Percentiles rank a stretch among this genome's conserved stretches.
Evolutionary conservation across 1,140 invertebrate species (phyloP).

Genomic region (Euura saliciscinereae): DNA sequence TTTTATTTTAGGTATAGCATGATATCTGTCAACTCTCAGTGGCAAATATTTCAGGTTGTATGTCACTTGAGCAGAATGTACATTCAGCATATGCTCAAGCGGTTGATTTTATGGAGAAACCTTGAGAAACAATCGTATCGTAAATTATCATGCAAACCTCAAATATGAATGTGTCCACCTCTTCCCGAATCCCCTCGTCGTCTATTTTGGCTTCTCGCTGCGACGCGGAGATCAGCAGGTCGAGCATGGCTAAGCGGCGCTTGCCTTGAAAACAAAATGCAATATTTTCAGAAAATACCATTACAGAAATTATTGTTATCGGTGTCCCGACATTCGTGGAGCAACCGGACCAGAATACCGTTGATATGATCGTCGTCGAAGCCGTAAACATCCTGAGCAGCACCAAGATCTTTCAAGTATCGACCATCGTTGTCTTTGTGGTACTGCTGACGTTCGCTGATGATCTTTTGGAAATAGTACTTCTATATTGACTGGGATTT

Average conservation of each 20-base stretch:
- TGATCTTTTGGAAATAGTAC: conserved; percentile 26
- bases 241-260: conserved; percentile 77
- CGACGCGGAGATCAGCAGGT: conserved; percentile 72
- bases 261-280: conserved; percentile 44
- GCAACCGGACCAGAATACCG: not conserved
- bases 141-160: conserved; percentile 58
- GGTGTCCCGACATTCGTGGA: no score
- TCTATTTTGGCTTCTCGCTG: conserved; percentile 60
- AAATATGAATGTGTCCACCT: conserved; percentile 86
- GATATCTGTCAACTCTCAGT: no score
- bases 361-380: not conserved
- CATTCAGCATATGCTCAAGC: no score
- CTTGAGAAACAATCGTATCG: no score
- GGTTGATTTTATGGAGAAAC: no score
- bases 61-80: no score
- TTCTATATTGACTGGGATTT: no score
- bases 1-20: no score
- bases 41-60: no score
- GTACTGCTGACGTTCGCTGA: conserved; percentile 40
- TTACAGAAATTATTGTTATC: no score
- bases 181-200: conserved; percentile 75
- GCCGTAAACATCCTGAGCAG: not conserved
- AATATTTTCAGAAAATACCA: no score
- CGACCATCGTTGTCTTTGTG: conserved; percentile 31
- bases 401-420: conserved; percentile 17